Conservation (phyloP, 2,113 vertebrate species). For the Chaenogobius annularis region DNA sequence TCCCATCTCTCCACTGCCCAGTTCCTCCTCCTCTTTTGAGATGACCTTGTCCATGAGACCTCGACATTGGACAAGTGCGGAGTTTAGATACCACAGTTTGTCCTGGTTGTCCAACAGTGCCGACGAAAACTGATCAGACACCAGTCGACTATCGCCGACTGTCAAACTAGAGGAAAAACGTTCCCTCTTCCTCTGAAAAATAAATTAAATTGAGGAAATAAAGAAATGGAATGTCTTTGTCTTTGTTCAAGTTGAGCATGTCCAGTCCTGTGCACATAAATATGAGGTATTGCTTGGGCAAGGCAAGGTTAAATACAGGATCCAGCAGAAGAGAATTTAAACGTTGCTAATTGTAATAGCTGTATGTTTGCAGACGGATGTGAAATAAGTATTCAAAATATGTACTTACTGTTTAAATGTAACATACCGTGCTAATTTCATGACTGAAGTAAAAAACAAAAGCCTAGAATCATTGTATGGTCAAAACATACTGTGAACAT, state of each 20-base stretch:
- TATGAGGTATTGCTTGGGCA: background rate
- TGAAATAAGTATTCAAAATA: background rate
- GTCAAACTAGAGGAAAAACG: conserved; percentile 33
- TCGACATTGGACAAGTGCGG: conserved; percentile 70
- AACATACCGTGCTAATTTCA: too few species aligned
- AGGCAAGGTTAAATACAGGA: background rate
- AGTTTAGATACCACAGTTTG: conserved; percentile 66
- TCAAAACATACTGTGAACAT: background rate
- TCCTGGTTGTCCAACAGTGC: conserved; percentile 64
- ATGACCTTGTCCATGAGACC: conserved; percentile 69
- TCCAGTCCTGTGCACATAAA: background rate
- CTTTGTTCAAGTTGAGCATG: conserved; percentile 8
- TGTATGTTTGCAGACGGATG: background rate
- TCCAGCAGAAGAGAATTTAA: too few species aligned
- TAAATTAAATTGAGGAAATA: background rate
- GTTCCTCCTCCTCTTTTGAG: conserved; percentile 59
- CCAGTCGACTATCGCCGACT: conserved; percentile 43
- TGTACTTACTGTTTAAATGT: too few species aligned
- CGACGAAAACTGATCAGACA: conserved; percentile 63
- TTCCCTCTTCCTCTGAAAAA: conserved; percentile 66
- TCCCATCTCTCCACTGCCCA: conserved; percentile 33
- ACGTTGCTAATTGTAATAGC: too few species aligned
- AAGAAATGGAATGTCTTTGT: conserved; percentile 2
- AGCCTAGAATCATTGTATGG: too few species aligned
- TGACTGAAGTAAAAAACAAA: too few species aligned